Percentiles rank a stretch among this genome's conserved stretches.
phyloP scores from a whole-genome alignment of 1,140 invertebrate genomes.

The Parasteatoda tepidariorum region DNA sequence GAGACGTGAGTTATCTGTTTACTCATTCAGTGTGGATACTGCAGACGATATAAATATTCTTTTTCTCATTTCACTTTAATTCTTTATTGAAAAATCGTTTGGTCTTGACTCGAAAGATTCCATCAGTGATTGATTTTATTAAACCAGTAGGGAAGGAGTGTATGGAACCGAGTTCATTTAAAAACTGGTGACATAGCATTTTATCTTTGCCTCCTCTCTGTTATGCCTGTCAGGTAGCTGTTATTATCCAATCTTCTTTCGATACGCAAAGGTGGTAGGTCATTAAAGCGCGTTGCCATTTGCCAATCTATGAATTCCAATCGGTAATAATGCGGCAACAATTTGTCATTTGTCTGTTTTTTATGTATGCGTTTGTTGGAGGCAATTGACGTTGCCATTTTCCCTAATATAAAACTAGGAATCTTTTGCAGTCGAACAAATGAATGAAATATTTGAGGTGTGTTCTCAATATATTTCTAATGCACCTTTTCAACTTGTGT shows the following conservation, averaged over 20 bases:
- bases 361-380: not conserved
- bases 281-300: not conserved
- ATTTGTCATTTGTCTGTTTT: not conserved
- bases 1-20: not conserved
- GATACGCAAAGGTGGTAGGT: not conserved
- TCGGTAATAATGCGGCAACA: not conserved
- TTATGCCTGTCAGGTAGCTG: not conserved
- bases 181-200: not conserved
- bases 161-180: not conserved
- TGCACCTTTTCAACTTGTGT: too few relatives aligned
- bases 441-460: too few relatives aligned
- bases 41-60: too few relatives aligned
- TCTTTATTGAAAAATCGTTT: not conserved
- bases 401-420: too few relatives aligned
- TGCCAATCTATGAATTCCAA: not conserved
- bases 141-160: not conserved
- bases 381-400: not conserved
- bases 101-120: too few relatives aligned
- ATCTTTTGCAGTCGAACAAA: too few relatives aligned
- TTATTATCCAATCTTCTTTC: not conserved
- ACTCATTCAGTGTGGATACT: not conserved
- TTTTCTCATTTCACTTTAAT: not conserved
- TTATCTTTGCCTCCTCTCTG: not conserved
- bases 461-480: too few relatives aligned
- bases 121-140: too few relatives aligned